Evolutionary conservation across 2,888 invertebrate genomes (phyloP).

Genomic region (Bombyx huttoni): DNA sequence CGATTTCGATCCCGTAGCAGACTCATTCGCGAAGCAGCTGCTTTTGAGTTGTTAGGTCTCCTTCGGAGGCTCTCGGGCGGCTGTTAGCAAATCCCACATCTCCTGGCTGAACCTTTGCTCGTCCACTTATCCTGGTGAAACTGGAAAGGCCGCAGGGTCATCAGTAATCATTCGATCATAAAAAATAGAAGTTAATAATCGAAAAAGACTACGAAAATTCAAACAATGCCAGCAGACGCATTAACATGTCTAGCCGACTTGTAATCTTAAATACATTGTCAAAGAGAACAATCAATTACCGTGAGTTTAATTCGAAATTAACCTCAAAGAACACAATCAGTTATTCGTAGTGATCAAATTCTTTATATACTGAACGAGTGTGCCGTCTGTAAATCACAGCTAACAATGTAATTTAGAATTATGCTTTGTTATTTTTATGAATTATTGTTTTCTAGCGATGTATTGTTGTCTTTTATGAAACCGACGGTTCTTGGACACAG

Average conservation of each 20-base stretch:
- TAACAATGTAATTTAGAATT: slow-evolving; percentile 41
- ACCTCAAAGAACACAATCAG: background rate
- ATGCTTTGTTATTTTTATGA: slow-evolving; percentile 57
- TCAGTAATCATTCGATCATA: no score
- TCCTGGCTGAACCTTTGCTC: no score
- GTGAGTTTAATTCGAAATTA: background rate
- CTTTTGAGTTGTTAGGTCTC: no score
- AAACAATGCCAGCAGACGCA: background rate
- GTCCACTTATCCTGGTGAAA: no score
- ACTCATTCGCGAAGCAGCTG: no score
- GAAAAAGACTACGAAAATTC: background rate
- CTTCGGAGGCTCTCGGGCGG: no score
- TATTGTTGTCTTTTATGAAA: slow-evolving; percentile 38
- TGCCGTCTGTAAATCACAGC: slow-evolving; percentile 24
- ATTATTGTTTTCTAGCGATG: slow-evolving; percentile 54
- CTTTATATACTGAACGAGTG: slow-evolving; percentile 11
- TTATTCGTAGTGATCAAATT: no score
- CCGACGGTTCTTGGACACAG: background rate
- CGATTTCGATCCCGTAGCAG: no score
- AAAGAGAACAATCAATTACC: background rate
- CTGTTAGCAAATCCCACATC: no score
- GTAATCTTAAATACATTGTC: background rate
- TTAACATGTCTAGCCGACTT: background rate
- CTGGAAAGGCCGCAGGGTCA: no score
- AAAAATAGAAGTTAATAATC: no score